phyloP scores from a whole-genome alignment of 1,140 invertebrate species.

The Melipona quadrifasciata region DNA sequence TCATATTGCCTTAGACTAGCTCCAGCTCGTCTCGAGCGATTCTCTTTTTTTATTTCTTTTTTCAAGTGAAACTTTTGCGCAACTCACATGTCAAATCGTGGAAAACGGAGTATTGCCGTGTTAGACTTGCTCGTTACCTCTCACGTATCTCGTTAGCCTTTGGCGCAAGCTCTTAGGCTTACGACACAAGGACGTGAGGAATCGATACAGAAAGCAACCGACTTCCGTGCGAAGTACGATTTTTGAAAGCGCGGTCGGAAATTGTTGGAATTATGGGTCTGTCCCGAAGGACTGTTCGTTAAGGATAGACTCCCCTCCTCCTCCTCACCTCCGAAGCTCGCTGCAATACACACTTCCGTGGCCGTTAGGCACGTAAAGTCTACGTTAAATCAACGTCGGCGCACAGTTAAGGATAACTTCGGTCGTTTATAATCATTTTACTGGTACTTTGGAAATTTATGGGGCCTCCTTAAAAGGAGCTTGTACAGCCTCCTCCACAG shows the following conservation, averaged over 20 bases:
- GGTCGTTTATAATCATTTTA: conserved; percentile 70
- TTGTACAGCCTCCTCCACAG: conserved; percentile 32
- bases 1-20: not conserved
- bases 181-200: not conserved
- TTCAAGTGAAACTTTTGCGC: not conserved
- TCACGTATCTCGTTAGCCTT: not conserved
- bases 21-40: not conserved
- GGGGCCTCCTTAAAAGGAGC: conserved; percentile 53
- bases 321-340: conserved; percentile 32
- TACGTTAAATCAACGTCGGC: conserved; percentile 67
- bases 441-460: conserved; percentile 63
- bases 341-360: conserved; percentile 58
- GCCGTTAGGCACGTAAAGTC: conserved; percentile 54
- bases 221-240: not conserved
- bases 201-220: not conserved
- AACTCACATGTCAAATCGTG: not conserved
- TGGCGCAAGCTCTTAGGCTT: too few species aligned
- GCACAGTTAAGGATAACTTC: conserved; percentile 64
- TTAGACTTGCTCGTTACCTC: not conserved
- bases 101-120: not conserved
- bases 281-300: conserved; percentile 53
- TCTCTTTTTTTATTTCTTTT: not conserved
- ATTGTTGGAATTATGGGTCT: conserved; percentile 27
- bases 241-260: conserved; percentile 3
- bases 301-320: conserved; percentile 41